phyloP scores from a whole-genome alignment of 2,888 invertebrate species.

The Sinelater perroti region DNA sequence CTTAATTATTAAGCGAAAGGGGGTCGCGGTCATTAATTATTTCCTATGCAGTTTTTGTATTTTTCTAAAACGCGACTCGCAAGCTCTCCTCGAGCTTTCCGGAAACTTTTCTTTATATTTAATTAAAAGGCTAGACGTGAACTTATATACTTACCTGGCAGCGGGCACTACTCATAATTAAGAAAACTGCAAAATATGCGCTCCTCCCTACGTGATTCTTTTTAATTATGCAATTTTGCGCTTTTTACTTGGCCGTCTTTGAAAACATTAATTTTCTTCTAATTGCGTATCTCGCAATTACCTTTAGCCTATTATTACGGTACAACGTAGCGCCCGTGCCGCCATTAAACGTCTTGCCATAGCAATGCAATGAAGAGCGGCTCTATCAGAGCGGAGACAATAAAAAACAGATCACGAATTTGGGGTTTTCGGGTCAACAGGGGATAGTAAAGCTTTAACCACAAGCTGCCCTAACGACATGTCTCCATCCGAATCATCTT shows the following conservation, averaged over 20 bases:
- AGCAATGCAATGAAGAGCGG: no score
- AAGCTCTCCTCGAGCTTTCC: background rate
- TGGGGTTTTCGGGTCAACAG: background rate
- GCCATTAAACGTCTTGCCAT: no score
- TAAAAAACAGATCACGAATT: background rate
- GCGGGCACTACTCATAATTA: constrained; percentile 30
- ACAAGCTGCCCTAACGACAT: background rate
- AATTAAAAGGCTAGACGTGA: constrained; percentile 30
- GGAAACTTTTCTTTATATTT: constrained; percentile 28
- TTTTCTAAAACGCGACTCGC: constrained; percentile 11
- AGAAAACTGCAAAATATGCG: constrained; percentile 30
- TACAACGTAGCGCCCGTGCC: no score
- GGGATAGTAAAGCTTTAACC: no score
- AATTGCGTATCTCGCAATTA: no score
- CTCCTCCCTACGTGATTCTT: constrained; percentile 21
- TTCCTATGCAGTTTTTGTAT: constrained; percentile 12
- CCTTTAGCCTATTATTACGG: no score
- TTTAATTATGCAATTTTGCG: constrained; percentile 19
- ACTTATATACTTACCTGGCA: constrained; percentile 28
- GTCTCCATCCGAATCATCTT: background rate
- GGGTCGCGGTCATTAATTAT: constrained; percentile 21
- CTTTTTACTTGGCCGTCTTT: constrained; percentile 12
- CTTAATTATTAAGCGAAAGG: constrained; percentile 12
- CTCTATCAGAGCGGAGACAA: background rate
- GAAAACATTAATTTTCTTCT: constrained; percentile 1